Conservation (phyloP, 2,113 vertebrate species). For the Hippocampus guttulatus region DNA sequence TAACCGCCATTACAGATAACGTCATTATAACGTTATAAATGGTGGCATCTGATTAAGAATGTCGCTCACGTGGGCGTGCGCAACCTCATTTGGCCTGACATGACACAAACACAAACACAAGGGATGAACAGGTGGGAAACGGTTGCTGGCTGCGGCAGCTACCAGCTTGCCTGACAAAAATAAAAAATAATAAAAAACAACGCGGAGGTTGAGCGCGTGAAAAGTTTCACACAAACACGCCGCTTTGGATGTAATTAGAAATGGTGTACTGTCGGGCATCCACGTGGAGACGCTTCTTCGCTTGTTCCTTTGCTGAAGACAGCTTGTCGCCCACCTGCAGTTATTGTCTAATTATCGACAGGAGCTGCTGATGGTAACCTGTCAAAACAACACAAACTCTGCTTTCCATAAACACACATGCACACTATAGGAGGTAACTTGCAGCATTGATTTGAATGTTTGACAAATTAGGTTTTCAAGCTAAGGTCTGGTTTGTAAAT, state of each 20-base stretch:
- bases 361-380: constrained; percentile 44
- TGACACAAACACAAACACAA: constrained; percentile 48
- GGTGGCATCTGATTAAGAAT: constrained; percentile 42
- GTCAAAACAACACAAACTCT: constrained; percentile 34
- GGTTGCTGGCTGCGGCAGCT: constrained; percentile 37
- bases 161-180: constrained; percentile 34
- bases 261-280: constrained; percentile 12
- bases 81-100: constrained; percentile 35
- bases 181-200: constrained; percentile 14
- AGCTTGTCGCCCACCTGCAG: constrained; percentile 8
- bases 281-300: constrained; percentile 14
- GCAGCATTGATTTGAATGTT: not conserved
- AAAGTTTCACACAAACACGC: constrained; percentile 46
- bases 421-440: not conserved
- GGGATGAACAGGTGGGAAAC: constrained; percentile 23
- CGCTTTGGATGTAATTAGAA: constrained; percentile 27
- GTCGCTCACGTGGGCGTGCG: constrained; percentile 44
- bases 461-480: not conserved
- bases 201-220: constrained; percentile 34
- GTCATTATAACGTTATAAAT: constrained; percentile 10
- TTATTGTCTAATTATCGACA: constrained; percentile 52
- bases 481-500: not conserved
- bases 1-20: not conserved
- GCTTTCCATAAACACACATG: constrained; percentile 14
- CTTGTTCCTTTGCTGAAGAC: constrained; percentile 17